phyloP scores from a whole-genome alignment of 2,113 vertebrate species.

The Tychaedon coryphoeus region DNA sequence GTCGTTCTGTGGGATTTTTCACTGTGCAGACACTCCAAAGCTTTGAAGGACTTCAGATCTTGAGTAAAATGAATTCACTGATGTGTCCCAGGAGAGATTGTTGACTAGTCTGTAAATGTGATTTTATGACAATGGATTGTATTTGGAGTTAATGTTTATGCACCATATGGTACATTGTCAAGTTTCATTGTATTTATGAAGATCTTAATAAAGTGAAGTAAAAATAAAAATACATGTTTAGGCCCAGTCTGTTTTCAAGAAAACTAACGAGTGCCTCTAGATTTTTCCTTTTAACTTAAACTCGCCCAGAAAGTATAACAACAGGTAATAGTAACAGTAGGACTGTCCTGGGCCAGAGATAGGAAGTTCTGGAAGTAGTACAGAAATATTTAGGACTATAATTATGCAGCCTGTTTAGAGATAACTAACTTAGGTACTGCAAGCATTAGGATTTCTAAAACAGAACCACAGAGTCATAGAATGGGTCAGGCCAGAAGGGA shows the following conservation, averaged over 20 bases:
- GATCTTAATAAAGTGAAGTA: slow-evolving; percentile 6
- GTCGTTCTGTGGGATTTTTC: slow-evolving; percentile 14
- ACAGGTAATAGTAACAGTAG: background rate
- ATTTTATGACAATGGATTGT: background rate
- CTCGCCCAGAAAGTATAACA: background rate
- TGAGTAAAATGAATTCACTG: slow-evolving; percentile 12
- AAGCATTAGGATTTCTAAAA: background rate
- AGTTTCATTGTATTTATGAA: slow-evolving; percentile 22
- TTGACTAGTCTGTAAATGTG: slow-evolving; percentile 5
- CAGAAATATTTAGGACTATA: background rate
- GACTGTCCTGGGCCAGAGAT: background rate
- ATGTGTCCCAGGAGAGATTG: slow-evolving; percentile 31
- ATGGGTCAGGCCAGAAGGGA: background rate
- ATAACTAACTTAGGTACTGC: background rate
- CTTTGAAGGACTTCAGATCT: slow-evolving; percentile 37
- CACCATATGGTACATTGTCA: slow-evolving; percentile 42
- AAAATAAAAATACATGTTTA: slow-evolving; percentile 29
- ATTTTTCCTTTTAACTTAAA: background rate
- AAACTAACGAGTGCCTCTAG: background rate
- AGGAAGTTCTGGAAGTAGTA: background rate
- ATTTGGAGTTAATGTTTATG: slow-evolving; percentile 41
- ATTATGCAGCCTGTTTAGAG: background rate
- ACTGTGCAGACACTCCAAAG: background rate
- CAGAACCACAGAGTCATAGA: background rate
- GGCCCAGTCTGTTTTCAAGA: background rate